Base-by-base conservation (phyloP, 1,140 invertebrate genomes). In the Ctenoplectra terminalis region DNA sequence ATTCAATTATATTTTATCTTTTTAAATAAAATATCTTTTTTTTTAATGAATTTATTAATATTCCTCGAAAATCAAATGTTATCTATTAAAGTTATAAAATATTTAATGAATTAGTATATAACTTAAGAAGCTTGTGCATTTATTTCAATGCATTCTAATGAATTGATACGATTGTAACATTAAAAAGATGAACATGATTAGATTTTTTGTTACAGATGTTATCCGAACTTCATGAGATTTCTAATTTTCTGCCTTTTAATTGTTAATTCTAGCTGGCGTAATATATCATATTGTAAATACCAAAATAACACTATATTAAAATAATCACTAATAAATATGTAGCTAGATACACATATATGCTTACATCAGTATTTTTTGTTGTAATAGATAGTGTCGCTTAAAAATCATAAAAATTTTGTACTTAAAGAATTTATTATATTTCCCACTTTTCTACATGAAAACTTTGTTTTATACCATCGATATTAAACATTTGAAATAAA, bases 281-380 rank as follows among this genome's bases (percentile, higher is more conserved):
- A 46, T 37, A n/a, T 50, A 23, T n/a, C 29, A n/a, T 66, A 73
- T 60, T 81, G 70, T 83, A 83, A 67, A 83, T 74, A 81, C n/a
- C n/a, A n/a, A n/a, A n/a, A n/a, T n/a, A n/a, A n/a, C n/a, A n/a
- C n/a, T n/a, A 5, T 9, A 48, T 26, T 40, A 26, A 9, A 37
- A 66, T 64, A 34, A 4, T 34, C 15, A 58, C 34, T 60, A 71
- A 58, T 31, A 66, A 46, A 48, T 31, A 70, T 43, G 61, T 76
- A 61, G 1, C 6, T 43, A 52, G 1, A 81, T 43, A 60, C 43
- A 46, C 15, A 64, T 46, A 26, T 76, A 70, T 31, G 26, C 70
- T 29, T 63, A 80, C 26, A 48, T 34, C 66, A 56, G 11, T 66
- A 58, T 13, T 66, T 60, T 63, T 61, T 48, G 31, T 11, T 58